Evolutionary conservation across 1,140 invertebrate genomes (phyloP).

Genomic region (Carcinoscorpius rotundicauda): DNA sequence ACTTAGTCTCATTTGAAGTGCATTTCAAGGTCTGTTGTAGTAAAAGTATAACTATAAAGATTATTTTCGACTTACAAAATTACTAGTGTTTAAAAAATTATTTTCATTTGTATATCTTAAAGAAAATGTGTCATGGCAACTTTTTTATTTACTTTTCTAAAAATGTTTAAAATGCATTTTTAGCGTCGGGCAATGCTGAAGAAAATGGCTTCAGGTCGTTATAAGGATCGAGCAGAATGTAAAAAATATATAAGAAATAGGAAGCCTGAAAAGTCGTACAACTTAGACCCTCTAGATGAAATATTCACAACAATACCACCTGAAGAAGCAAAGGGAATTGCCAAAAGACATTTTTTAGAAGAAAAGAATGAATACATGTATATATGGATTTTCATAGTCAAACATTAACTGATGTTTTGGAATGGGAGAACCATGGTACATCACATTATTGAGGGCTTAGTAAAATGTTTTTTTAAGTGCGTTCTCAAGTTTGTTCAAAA

Average conservation of each 20-base stretch:
- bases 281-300: slow-evolving; percentile 47
- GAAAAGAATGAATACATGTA: background rate
- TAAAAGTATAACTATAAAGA: slow-evolving; percentile 1
- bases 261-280: slow-evolving; percentile 54
- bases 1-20: background rate
- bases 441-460: too few species aligned
- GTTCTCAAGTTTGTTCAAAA: too few species aligned
- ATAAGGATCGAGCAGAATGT: slow-evolving; percentile 59
- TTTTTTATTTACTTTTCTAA: too few species aligned
- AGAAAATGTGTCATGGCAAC: too few species aligned
- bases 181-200: slow-evolving; percentile 54
- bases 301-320: slow-evolving; percentile 41
- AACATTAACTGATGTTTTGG: too few species aligned
- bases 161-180: slow-evolving; percentile 15
- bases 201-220: slow-evolving; percentile 57
- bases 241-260: slow-evolving; percentile 57
- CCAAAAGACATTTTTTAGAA: background rate
- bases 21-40: background rate
- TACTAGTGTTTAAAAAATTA: background rate
- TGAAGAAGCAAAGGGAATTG: background rate
- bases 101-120: slow-evolving; percentile 4
- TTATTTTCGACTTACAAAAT: slow-evolving; percentile 5
- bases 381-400: too few species aligned
- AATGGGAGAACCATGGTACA: too few species aligned
- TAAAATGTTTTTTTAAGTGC: too few species aligned